These are phyloP conservation scores for Anguilla japonica DNA, from an alignment of 2,113 vertebrate species.

Conservation along the genomic window DNA sequence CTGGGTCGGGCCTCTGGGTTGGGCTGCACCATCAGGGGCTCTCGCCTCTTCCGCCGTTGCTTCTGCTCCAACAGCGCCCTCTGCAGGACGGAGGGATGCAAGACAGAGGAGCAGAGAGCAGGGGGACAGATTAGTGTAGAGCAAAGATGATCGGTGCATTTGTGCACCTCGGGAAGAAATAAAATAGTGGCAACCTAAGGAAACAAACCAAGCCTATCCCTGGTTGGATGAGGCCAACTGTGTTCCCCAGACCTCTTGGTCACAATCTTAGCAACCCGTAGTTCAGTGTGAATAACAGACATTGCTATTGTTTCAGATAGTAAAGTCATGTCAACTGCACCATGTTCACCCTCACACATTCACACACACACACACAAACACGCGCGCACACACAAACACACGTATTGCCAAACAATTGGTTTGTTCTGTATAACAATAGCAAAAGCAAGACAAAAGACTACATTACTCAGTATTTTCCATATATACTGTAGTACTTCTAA, in stretches of 20 bases:
- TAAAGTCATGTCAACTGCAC: not conserved
- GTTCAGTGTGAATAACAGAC: too few species aligned
- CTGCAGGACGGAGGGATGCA: slow-evolving; percentile 56
- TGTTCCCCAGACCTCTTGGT: too few species aligned
- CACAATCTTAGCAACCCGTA: too few species aligned
- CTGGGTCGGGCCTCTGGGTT: slow-evolving; percentile 80
- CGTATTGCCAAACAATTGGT: too few species aligned
- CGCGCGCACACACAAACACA: not conserved
- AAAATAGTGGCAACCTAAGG: not conserved
- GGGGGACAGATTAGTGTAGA: not conserved
- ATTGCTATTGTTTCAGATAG: too few species aligned
- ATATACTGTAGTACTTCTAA: not conserved
- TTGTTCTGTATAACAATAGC: too few species aligned
- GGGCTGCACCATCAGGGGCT: slow-evolving; percentile 90
- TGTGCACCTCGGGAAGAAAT: not conserved
- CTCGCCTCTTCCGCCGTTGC: slow-evolving; percentile 86
- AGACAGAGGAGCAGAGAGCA: not conserved
- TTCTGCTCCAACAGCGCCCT: slow-evolving; percentile 89
- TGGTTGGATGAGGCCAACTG: too few species aligned
- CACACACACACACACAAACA: not conserved
- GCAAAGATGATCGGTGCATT: too few species aligned
- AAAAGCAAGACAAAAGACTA: not conserved
- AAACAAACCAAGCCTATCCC: too few species aligned
- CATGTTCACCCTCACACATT: too few species aligned
- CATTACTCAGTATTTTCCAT: not conserved